Percentiles rank a stretch among this genome's conserved stretches.
Conservation (phyloP, 2,797 vertebrate genomes). For the Gouania willdenowi region DNA sequence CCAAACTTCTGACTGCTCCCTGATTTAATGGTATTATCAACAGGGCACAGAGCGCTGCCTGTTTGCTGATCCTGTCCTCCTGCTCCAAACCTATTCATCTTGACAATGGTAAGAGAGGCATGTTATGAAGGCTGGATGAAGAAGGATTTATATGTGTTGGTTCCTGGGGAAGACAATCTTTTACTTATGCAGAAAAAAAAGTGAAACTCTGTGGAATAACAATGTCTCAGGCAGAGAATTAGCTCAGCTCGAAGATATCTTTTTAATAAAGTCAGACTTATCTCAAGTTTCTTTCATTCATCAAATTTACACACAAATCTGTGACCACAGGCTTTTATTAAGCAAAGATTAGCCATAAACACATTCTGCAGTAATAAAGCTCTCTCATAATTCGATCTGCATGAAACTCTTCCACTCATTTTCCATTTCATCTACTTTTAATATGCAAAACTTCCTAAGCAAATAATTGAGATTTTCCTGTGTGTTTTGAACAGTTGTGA, state of each 20-base stretch:
- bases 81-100: conserved; percentile 51
- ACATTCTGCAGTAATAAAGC: conserved; percentile 47
- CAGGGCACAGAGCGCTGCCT: conserved; percentile 35
- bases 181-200: conserved; percentile 35
- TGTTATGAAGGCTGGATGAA: conserved; percentile 15
- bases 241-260: conserved; percentile 19
- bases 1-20: conserved; percentile 30
- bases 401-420: too few species aligned
- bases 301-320: conserved; percentile 51
- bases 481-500: conserved; percentile 16
- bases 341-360: conserved; percentile 52
- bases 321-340: conserved; percentile 54
- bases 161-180: conserved; percentile 25
- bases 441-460: conserved; percentile 5
- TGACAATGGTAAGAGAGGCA: conserved; percentile 20
- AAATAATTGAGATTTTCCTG: conserved; percentile 25
- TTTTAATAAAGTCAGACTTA: conserved; percentile 41
- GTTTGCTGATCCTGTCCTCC: conserved; percentile 39
- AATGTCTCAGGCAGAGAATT: conserved; percentile 24
- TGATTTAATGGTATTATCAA: conserved; percentile 59
- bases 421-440: conserved; percentile 9
- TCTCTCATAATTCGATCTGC: conserved; percentile 55
- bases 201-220: too few species aligned
- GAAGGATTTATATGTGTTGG: conserved; percentile 33
- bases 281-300: conserved; percentile 38